Evolutionary conservation across 1,140 invertebrate genomes (phyloP), one percentile per base, ranked within the genome.

Genomic region (Drosophila mojavensis): DNA sequence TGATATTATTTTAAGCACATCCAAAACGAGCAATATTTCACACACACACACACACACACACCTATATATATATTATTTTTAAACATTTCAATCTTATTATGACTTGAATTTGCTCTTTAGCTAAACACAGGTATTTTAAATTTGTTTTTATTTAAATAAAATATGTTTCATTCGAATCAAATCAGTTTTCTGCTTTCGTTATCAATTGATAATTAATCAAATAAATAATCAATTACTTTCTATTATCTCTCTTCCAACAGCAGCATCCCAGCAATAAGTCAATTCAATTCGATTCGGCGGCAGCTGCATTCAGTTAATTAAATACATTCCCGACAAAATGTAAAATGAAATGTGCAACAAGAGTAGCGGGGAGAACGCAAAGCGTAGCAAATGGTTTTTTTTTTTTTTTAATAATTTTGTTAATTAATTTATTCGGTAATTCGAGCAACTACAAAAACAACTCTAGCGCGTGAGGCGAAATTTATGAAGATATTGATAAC

Each of bases 1-100:
- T 90, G 88, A 90, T 90, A 90, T 90, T 86, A 90, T 90, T 81
- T 90, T 90, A 90, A 90, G 88, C 82, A 81, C 72, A 75, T 71
- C 9, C 36, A 45, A 64, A 63, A 39, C 33, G 39, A 61, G 41
- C 67, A 39, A 47, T 15, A 59, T 33, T 71, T 55, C 30, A 47
- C 43, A 47, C 15, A 17, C n/a, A 47, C 43, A 47, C 6, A 43
- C 55, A 51, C 43, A 65, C 30, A 50, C 43, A 51, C 61, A 20
- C 20, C 1, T 45, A 60, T 73, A 61, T 63, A 63, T 55, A 55
- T 55, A 58, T n/a, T 41, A 56, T 24, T 41, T 53, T 41, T 59
- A 10, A 11, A 39, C 36, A 39, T 45, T 45, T 45, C 15, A 45
- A 15, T 45, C 13, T 43, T 5, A 43, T 15, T 17, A 45, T 61